Base-by-base conservation (phyloP, 2,888 invertebrate genomes). In the Synanthedon tipuliformis region DNA sequence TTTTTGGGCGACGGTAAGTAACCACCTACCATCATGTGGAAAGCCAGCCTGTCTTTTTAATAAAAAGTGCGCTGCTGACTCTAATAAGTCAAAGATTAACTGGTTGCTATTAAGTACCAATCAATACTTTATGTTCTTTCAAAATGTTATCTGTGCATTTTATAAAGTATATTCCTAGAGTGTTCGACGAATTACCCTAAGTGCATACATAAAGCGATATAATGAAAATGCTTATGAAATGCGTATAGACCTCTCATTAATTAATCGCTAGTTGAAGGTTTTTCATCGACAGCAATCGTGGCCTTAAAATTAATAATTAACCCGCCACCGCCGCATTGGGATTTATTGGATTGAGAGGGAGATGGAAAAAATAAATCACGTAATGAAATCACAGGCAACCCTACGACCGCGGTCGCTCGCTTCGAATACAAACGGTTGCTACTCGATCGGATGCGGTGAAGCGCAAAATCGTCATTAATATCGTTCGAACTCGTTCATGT, bases 231-330 rank as follows among this genome's bases (percentile, higher is more conserved):
- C 23, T 23, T 5, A 5, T 23, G 5, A 23, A 23, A 23, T 23
- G 23, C 23, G 8, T 34, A 34, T 34, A 34, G 23, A 1, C 23
- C 23, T 23, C 5, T 23, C 23, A 34, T 34, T 15, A 11, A 45
- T 45, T 11, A 45, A n/a, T 15, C 13, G 11, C n/a, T 15, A 45
- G 45, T 45, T 45, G 13, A 45, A n/a, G 5, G 49, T 16, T 49
- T 49, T 49, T 16, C 49, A 23, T 49, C 57, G 56, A 57, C 63
- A 65, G 61, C 62, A 58, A 15, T 16, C 57, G 59, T 61, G 63
- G 67, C 71, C 72, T 49, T 78, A 80, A 78, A 81, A 85, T 80
- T 83, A 83, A 82, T 85, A 85, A 85, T 84, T 83, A 84, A 83
- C 82, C 71, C 71, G 65, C 70, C 71, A 66, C 69, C 65, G 67